These are phyloP conservation scores for Microtus montanus DNA, from an alignment of 2,113 vertebrate genomes.

Conservation along the genomic window DNA sequence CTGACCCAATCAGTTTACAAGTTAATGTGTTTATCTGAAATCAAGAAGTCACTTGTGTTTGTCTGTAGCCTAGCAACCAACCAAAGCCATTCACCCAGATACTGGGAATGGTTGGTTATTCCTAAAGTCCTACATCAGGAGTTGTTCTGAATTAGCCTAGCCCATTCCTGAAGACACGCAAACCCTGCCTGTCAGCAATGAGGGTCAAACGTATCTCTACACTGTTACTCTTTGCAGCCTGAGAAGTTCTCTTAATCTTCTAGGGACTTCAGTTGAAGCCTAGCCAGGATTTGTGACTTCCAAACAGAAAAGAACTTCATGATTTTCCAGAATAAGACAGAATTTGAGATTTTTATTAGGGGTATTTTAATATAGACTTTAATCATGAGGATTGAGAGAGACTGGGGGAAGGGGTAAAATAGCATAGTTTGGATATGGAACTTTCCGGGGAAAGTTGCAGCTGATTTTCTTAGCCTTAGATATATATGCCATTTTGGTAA, in stretches of 20 bases:
- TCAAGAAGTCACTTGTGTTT: neutral
- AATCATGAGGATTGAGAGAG: neutral
- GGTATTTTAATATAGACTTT: neutral
- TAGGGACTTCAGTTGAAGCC: neutral
- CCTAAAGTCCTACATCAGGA: neutral
- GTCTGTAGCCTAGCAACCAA: neutral
- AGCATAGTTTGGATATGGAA: neutral
- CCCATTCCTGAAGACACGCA: neutral
- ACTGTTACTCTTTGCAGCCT: neutral
- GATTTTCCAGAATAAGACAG: neutral
- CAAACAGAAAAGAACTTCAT: neutral
- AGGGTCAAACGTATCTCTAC: neutral
- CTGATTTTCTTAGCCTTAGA: neutral
- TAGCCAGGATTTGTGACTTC: neutral
- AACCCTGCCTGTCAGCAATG: neutral
- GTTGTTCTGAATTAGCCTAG: neutral
- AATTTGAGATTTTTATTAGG: neutral
- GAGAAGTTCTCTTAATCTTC: neutral
- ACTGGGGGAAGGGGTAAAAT: too few relatives aligned
- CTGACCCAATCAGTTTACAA: slow-evolving; percentile 15
- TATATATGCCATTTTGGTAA: neutral
- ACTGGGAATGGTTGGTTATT: neutral
- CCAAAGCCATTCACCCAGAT: neutral
- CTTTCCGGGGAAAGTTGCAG: neutral
- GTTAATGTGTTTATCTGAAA: slow-evolving; percentile 49